phyloP scores from a whole-genome alignment of 1,140 invertebrate species.

The Aphelinus atriplicis region DNA sequence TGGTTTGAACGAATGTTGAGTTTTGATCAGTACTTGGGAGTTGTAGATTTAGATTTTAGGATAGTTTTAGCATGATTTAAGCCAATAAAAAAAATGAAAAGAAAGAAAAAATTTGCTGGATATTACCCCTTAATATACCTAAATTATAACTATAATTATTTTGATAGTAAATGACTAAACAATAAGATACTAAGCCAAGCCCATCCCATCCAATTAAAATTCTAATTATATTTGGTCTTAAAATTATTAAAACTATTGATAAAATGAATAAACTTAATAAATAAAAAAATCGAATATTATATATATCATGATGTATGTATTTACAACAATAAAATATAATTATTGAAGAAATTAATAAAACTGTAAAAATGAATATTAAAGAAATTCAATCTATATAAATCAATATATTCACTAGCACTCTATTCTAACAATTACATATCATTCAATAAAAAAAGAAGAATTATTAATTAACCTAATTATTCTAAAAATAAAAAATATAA shows the following conservation, averaged over 20 bases:
- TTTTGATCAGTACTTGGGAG: no score
- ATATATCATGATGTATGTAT: constrained; percentile 68
- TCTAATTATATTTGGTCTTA: constrained; percentile 73
- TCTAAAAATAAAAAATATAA: constrained; percentile 50
- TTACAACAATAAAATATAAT: constrained; percentile 70
- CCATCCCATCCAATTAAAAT: constrained; percentile 78
- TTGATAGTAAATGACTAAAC: constrained; percentile 75
- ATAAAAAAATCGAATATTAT: constrained; percentile 68
- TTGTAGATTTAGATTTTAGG: no score
- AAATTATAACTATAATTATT: constrained; percentile 71
- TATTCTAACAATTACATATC: constrained; percentile 62
- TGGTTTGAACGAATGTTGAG: no score
- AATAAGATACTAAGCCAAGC: constrained; percentile 74
- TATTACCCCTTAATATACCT: constrained; percentile 63
- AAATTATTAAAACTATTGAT: constrained; percentile 76
- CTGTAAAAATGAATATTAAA: constrained; percentile 69
- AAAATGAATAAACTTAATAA: constrained; percentile 73
- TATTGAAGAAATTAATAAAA: constrained; percentile 72
- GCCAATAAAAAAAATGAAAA: no score
- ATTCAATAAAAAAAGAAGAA: constrained; percentile 46
- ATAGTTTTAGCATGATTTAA: no score
- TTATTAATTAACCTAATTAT: constrained; percentile 64
- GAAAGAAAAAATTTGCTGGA: no score
- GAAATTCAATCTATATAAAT: constrained; percentile 71
- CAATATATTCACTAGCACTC: constrained; percentile 63